These are phyloP conservation scores for Oreochromis spilurus DNA, from an alignment of 2,113 vertebrate genomes.

Conservation along the genomic window DNA sequence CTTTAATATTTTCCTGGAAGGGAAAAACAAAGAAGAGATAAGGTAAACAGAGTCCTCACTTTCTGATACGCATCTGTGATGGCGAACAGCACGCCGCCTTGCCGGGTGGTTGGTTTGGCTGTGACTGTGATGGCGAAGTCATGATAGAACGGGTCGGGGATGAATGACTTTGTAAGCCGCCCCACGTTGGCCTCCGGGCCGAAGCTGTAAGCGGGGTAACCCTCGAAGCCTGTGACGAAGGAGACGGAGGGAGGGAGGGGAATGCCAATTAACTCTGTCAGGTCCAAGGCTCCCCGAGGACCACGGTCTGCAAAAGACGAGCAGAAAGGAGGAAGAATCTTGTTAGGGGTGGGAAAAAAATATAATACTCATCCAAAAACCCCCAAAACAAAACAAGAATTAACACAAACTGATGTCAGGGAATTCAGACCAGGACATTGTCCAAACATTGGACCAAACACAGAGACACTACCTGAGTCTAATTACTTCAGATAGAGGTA, in stretches of 20 bases:
- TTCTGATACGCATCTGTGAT: constrained; percentile 87
- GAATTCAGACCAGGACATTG: neutral
- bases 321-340: neutral
- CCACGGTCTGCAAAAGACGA: constrained; percentile 67
- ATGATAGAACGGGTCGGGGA: constrained; percentile 81
- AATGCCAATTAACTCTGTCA: constrained; percentile 91
- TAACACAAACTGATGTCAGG: neutral
- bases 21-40: neutral
- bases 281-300: constrained; percentile 78
- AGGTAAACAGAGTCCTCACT: neutral
- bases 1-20: neutral
- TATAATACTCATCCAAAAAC: neutral
- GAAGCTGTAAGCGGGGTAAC: constrained; percentile 91
- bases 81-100: constrained; percentile 86
- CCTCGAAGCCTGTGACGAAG: constrained; percentile 88
- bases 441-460: neutral
- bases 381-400: neutral
- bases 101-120: constrained; percentile 76
- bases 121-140: constrained; percentile 84
- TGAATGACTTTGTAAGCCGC: constrained; percentile 81
- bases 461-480: rapidly evolving
- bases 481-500: neutral
- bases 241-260: constrained; percentile 91
- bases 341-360: neutral
- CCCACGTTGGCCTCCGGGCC: constrained; percentile 85